Base-by-base conservation (phyloP, 1,140 invertebrate genomes). In the Meloidogyne chitwoodi region DNA sequence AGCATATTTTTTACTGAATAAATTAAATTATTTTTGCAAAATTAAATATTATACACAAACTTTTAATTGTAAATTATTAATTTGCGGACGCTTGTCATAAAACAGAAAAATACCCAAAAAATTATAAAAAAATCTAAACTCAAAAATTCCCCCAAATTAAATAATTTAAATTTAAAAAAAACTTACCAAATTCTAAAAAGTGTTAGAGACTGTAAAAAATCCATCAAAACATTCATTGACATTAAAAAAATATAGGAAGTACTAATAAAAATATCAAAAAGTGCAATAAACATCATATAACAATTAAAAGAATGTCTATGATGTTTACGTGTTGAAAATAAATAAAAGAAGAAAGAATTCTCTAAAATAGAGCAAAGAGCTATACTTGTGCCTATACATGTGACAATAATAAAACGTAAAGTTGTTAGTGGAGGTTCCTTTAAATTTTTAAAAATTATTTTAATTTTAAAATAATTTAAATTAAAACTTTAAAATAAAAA, bases 241-340 rank as follows among this genome's bases (percentile, higher is more conserved):
- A 86, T 85, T 64, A 85, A 69, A 48, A 81, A 69, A 14, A 85
- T 81, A 71, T 86, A 85, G 22, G 84, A 80, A 69, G 77, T 63
- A 41, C 79, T 83, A 62, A 85, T 77, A 78, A 86, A 85, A 29
- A 85, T 74, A 64, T 85, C 84, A 68, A 86, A 86, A 64, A 85
- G 77, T 2, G 84, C 83, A 12, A 85, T 74, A 19, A 85, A 80
- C 74, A 85, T 80, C 69, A 85, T 78, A 76, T 87, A 85, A 56
- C 62, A 29, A 48, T 85, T 82, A 38, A 83, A 78, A n/a, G 67
- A 79, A 26, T 75, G 83, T 5, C 83, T 80, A 29, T 86, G 83
- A 26, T 79, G 65, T 29, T 82, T 82, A 19, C 79, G 81, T n/a
- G 8, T 34, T 24, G 81, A 70, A 72, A 85, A 86, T 16, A 85